phyloP scores from a whole-genome alignment of 2,888 invertebrate genomes.

The Drosophila histrio region DNA sequence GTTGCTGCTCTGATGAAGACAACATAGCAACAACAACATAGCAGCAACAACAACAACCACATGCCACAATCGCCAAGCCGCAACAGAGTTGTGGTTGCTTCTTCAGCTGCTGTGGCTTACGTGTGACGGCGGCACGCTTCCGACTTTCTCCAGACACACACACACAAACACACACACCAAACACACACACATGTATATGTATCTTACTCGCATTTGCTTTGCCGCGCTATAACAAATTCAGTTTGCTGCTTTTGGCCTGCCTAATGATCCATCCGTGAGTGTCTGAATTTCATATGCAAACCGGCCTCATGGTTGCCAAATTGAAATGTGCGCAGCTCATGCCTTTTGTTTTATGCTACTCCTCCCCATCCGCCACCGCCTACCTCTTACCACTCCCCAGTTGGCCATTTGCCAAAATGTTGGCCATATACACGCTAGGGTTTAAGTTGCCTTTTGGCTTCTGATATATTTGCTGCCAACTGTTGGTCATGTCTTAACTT shows the following conservation, averaged over 20 bases:
- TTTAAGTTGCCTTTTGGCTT: conserved; percentile 21
- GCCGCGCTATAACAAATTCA: conserved; percentile 73
- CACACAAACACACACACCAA: conserved; percentile 15
- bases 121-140: conserved; percentile 67
- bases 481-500: conserved; percentile 36
- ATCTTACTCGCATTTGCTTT: conserved; percentile 21
- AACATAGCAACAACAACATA: conserved; percentile 33
- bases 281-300: conserved; percentile 67
- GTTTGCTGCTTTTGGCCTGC: conserved; percentile 63
- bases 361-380: neutral
- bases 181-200: conserved; percentile 1
- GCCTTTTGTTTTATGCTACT: conserved; percentile 35
- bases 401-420: conserved; percentile 66
- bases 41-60: conserved; percentile 10
- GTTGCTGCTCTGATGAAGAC: conserved; percentile 56
- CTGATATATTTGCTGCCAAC: conserved; percentile 48
- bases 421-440: conserved; percentile 31
- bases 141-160: conserved; percentile 71
- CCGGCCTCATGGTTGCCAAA: conserved; percentile 50
- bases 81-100: conserved; percentile 49
- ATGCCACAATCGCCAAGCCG: conserved; percentile 25
- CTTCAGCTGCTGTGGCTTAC: conserved; percentile 70
- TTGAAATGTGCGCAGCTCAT: conserved; percentile 70
- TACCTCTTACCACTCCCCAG: neutral
- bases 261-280: conserved; percentile 73